These are phyloP conservation scores for Brotogeris chrysoptera DNA, from an alignment of 2,797 vertebrate genomes.

Conservation along the genomic window DNA sequence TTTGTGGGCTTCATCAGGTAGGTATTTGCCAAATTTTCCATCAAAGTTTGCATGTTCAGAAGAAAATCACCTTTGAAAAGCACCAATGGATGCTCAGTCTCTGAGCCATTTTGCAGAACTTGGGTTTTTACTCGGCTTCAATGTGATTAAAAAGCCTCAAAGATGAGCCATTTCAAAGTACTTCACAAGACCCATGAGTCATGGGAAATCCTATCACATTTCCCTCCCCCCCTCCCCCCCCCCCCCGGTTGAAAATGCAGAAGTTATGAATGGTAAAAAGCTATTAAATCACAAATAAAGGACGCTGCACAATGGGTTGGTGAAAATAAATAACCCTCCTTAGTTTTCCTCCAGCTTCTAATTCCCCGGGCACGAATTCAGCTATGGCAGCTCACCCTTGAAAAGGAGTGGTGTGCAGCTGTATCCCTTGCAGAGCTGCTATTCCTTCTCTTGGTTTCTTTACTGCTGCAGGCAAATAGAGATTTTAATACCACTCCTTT, in stretches of 20 bases:
- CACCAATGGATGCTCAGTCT: not conserved
- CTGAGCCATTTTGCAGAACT: not conserved
- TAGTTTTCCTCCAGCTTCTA: not conserved
- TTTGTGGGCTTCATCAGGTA: not conserved
- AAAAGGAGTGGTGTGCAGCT: slow-evolving; percentile 28
- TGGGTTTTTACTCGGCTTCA: not conserved
- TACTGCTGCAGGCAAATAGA: slow-evolving; percentile 3
- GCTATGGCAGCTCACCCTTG: not conserved
- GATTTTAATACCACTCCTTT: slow-evolving; percentile 46
- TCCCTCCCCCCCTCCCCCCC: not conserved
- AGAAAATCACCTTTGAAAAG: not conserved
- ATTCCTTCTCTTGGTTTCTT: slow-evolving; percentile 18
- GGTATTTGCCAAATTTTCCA: not conserved
- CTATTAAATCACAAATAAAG: slow-evolving; percentile 34
- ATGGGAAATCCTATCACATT: not conserved
- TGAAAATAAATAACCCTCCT: not conserved
- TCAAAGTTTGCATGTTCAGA: not conserved
- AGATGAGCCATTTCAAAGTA: not conserved
- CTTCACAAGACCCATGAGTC: slow-evolving; percentile 31
- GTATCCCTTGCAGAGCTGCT: slow-evolving; percentile 3
- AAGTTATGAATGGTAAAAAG: not conserved
- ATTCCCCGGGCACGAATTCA: not conserved
- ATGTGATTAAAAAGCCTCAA: not conserved
- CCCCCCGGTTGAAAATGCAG: not conserved
- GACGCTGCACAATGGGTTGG: not conserved